A percentile compares a stretch with the other conserved stretches of the same genome.
Evolutionary conservation across 2,888 invertebrate species (phyloP).

Genomic region (Pristionchus fissidentatus): DNA sequence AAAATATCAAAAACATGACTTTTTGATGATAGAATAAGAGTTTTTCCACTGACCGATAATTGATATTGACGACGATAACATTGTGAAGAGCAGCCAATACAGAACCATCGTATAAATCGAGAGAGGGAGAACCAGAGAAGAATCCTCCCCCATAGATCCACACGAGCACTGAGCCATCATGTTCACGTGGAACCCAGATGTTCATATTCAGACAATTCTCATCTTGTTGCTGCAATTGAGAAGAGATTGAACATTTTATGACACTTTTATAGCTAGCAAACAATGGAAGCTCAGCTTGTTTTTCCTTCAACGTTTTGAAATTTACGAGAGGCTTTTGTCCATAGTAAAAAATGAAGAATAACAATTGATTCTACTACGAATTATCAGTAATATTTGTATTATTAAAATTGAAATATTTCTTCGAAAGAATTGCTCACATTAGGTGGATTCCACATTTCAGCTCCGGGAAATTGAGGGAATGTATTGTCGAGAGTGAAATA

Average conservation of each 20-base stretch:
- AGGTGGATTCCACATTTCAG: slow-evolving; percentile 96
- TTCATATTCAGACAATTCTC: slow-evolving; percentile 96
- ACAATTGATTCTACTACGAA: neutral
- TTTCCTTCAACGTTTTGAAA: too few species aligned
- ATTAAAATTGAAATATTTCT: too few species aligned
- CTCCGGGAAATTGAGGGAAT: slow-evolving; percentile 80
- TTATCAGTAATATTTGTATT: too few species aligned
- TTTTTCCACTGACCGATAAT: slow-evolving; percentile 63
- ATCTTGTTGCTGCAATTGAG: slow-evolving; percentile 74
- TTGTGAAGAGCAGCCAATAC: slow-evolving; percentile 75
- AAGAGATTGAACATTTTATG: too few species aligned
- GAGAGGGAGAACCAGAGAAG: slow-evolving; percentile 75
- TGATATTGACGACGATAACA: slow-evolving; percentile 74
- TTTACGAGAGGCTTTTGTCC: too few species aligned
- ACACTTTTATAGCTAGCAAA: neutral
- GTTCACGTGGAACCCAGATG: slow-evolving; percentile 85
- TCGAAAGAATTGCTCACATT: slow-evolving; percentile 80
- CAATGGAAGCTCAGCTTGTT: too few species aligned
- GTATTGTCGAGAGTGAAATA: slow-evolving; percentile 68
- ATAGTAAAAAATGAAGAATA: too few species aligned
- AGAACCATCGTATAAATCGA: slow-evolving; percentile 78
- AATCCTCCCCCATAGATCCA: slow-evolving; percentile 77
- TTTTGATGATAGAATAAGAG: neutral
- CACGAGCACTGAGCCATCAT: slow-evolving; percentile 75
- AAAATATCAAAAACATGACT: too few species aligned